Evolutionary conservation across 2,888 invertebrate species (phyloP).

Genomic region (Tenthredo amoena): DNA sequence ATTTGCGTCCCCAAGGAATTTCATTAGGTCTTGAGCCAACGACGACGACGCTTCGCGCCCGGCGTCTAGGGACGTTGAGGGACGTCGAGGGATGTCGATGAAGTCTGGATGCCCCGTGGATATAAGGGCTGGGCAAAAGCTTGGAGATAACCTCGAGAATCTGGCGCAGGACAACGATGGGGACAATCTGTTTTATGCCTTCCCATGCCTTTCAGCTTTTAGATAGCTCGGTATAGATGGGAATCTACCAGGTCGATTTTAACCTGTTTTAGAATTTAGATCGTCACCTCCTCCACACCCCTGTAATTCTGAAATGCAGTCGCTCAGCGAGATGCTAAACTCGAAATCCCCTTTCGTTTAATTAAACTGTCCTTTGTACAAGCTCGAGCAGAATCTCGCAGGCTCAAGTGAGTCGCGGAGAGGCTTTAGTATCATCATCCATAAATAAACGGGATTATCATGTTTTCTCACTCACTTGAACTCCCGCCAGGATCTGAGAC

Average conservation of each 20-base stretch:
- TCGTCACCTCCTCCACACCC: neutral
- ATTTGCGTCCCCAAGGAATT: constrained; percentile 42
- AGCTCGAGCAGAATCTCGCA: constrained; percentile 17
- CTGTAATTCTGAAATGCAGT: neutral
- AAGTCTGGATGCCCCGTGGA: constrained; percentile 13
- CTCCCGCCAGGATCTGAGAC: neutral
- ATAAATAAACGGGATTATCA: constrained; percentile 45
- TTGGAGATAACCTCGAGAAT: neutral
- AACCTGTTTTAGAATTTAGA: constrained; percentile 23
- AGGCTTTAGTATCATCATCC: constrained; percentile 33
- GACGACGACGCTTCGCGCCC: neutral
- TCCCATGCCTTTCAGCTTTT: neutral
- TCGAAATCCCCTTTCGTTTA: constrained; percentile 46
- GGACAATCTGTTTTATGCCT: neutral
- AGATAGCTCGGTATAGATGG: neutral
- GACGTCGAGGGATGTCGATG: neutral
- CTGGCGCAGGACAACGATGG: neutral
- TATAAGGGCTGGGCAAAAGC: neutral
- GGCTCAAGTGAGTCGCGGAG: constrained; percentile 12
- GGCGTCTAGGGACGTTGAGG: neutral
- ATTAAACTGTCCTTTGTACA: constrained; percentile 49
- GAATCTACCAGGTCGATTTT: neutral
- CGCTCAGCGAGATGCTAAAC: constrained; percentile 18
- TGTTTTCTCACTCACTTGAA: constrained; percentile 12
- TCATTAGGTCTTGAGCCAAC: constrained; percentile 29